Percentiles rank a stretch among this genome's conserved stretches.
Evolutionary conservation across 2,113 vertebrate genomes (phyloP).

Genomic region (Pluvialis apricaria): DNA sequence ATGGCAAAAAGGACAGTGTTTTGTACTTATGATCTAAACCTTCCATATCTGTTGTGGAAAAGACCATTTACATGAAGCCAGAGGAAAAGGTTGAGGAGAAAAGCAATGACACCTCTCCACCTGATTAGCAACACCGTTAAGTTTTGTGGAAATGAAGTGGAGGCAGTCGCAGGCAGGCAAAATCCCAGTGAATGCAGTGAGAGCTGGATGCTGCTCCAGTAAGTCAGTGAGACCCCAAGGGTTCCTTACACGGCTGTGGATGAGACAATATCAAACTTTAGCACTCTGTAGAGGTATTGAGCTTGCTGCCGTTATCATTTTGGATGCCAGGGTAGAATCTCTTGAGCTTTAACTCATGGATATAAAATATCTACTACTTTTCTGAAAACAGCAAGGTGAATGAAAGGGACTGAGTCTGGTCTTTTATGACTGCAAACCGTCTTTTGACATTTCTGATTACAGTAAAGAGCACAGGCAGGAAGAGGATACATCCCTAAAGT

Average conservation of each 20-base stretch:
- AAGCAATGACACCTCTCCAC: not conserved
- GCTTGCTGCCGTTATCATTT: not conserved
- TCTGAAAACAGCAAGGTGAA: not conserved
- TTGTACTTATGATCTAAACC: not conserved
- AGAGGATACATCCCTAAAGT: not conserved
- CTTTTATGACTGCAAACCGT: not conserved
- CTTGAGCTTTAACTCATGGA: not conserved
- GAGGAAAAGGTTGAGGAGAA: not conserved
- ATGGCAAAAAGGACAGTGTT: not conserved
- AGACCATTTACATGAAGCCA: not conserved
- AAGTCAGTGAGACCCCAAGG: not conserved
- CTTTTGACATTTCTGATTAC: not conserved
- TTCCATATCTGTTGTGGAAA: not conserved
- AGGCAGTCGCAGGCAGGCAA: not conserved
- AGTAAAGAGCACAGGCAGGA: not conserved
- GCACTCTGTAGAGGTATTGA: not conserved
- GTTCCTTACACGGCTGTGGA: not conserved
- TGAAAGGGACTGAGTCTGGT: not conserved
- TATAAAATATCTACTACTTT: not conserved
- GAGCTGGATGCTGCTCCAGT: not conserved
- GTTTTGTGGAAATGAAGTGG: not conserved
- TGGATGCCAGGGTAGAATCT: not conserved
- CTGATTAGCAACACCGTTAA: rapidly evolving
- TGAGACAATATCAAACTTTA: not conserved
- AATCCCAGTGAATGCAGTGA: rapidly evolving